Base-by-base conservation (phyloP, 2,888 invertebrate species). In the Drosophila neotestacea region DNA sequence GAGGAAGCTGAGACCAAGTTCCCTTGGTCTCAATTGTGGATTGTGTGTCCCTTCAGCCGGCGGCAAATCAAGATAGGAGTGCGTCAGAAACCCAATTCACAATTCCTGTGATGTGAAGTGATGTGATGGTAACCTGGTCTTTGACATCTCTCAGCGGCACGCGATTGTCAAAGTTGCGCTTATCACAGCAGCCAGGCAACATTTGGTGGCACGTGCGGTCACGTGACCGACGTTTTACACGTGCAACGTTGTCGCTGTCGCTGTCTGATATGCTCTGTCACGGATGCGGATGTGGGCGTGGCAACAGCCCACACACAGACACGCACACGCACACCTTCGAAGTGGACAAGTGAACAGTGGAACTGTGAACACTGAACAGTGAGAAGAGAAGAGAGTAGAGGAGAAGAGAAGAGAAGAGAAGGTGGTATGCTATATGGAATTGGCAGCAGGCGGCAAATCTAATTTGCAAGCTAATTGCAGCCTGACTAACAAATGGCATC, bases 201-300 rank as follows among this genome's bases (percentile, higher is more conserved):
- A 47, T 46, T 58, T 66, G 62, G 59, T 67, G 70, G 54, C 86
- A 90, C 90, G 90, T 86, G 90, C 82, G 73, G 84, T 70, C 90
- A 89, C 90, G 89, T 90, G 90, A 75, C 90, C 79, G 79, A 73
- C 79, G 72, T 74, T 69, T 72, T 79, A 89, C 89, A 89, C 90
- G 90, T 89, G 90, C 84, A 73, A 62, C 72, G 36, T 27, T 34
- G 55, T 36, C 38, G 30, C 41, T 28, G 61, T 41, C 36, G 51
- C 70, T 63, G 44, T 22, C 58, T 58, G 70, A 62, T 68, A 58
- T 42, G 72, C 67, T 36, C 30, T 50, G 71, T 71, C 68, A 68
- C 61, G 74, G 78, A 74, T 79, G 70, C 72, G 70, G 52, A 55
- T 51, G 44, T 73, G 79, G 80, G 72, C 77, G 78, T 81, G 80